phyloP scores from a whole-genome alignment of 2,888 invertebrate species.

The Anodontia alba region DNA sequence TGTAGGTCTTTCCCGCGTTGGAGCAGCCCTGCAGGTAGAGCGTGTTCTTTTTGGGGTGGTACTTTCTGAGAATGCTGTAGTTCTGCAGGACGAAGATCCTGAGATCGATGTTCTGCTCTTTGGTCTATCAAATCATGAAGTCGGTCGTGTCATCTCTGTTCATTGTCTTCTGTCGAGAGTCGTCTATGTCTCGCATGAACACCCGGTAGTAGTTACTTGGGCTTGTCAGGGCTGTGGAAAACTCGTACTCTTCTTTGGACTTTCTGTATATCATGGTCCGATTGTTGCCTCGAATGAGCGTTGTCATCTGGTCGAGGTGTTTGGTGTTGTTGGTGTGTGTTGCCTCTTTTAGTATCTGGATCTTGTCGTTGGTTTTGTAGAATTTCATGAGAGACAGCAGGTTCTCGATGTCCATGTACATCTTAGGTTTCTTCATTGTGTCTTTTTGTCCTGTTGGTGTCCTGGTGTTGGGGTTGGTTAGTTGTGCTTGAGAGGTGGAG shows the following conservation, averaged over 20 bases:
- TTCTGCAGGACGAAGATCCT: background rate
- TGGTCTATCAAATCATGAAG: background rate
- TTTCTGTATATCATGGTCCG: background rate
- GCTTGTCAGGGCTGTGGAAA: background rate
- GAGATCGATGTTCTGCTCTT: background rate
- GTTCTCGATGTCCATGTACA: background rate
- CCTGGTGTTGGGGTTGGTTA: background rate
- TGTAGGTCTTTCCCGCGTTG: background rate
- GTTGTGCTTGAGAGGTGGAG: no score
- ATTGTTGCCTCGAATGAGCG: background rate
- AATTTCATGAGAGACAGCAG: background rate
- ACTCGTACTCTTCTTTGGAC: background rate
- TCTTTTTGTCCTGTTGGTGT: background rate
- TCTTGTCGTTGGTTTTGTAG: background rate
- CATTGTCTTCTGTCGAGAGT: background rate
- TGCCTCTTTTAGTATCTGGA: background rate
- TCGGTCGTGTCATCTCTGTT: background rate
- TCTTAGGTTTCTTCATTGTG: background rate
- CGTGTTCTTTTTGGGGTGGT: background rate
- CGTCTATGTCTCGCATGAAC: background rate
- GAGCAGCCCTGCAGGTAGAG: background rate
- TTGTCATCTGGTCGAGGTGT: background rate
- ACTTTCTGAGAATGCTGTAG: background rate
- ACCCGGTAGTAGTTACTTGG: background rate
- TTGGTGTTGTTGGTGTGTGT: background rate